Conservation (phyloP, 2,888 invertebrate genomes). For the Orgyia antiqua region DNA sequence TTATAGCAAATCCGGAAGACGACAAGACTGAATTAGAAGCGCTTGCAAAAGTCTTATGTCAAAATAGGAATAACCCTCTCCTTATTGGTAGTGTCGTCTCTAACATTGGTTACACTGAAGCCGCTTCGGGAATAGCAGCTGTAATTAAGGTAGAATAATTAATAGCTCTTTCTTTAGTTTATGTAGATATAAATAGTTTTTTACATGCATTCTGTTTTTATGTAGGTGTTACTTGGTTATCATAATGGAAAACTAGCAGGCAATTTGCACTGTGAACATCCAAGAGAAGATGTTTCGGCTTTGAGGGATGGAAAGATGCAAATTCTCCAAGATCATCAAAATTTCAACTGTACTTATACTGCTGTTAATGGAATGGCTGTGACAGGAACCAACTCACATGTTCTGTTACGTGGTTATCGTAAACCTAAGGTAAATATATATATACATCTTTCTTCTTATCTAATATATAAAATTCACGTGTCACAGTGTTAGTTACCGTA, state of each 20-base stretch:
- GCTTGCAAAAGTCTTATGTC: conserved; percentile 77
- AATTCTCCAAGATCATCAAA: conserved; percentile 77
- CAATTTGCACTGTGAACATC: conserved; percentile 82
- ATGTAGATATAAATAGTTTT: neutral
- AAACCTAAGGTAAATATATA: conserved; percentile 43
- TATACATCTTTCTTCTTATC: neutral
- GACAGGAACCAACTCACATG: conserved; percentile 51
- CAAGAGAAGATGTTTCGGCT: conserved; percentile 70
- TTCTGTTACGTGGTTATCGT: conserved; percentile 46
- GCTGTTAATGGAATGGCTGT: conserved; percentile 53
- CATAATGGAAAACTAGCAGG: conserved; percentile 82
- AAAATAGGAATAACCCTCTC: conserved; percentile 73
- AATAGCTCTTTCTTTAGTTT: neutral
- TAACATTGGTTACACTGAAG: conserved; percentile 65
- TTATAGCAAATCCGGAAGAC: conserved; percentile 65
- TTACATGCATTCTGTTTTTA: neutral
- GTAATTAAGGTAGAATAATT: conserved; percentile 68
- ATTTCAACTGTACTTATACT: conserved; percentile 69
- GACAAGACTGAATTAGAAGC: conserved; percentile 83
- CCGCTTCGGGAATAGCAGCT: conserved; percentile 70
- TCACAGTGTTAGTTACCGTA: too few relatives aligned
- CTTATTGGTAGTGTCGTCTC: conserved; percentile 75
- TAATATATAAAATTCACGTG: too few relatives aligned
- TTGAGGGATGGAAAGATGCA: conserved; percentile 70
- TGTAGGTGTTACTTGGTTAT: conserved; percentile 79